Percentiles rank a stretch among this genome's conserved stretches.
Evolutionary conservation across 2,113 vertebrate species (phyloP).

Genomic region (Lepus timidus): DNA sequence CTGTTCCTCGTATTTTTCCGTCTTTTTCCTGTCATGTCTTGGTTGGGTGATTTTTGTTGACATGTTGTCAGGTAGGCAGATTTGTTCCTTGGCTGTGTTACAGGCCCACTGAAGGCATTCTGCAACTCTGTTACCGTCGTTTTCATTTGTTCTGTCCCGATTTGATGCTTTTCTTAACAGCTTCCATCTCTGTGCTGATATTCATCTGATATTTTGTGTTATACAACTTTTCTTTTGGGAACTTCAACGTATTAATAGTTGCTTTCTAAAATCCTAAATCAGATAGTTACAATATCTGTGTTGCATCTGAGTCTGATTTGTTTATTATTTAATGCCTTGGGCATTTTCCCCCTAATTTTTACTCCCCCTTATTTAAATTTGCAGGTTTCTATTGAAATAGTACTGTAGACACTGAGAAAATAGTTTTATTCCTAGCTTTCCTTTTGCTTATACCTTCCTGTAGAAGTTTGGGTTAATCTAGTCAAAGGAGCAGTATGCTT

Average conservation of each 20-base stretch:
- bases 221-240: background rate
- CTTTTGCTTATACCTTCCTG: background rate
- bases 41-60: background rate
- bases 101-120: background rate
- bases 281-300: background rate
- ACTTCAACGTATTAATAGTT: background rate
- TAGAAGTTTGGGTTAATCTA: background rate
- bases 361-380: background rate
- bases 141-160: background rate
- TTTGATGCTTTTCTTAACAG: background rate
- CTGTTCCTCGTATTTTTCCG: background rate
- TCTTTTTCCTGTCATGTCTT: background rate
- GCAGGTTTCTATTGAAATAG: background rate
- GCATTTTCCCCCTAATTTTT: background rate
- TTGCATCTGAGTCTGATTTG: background rate
- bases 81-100: background rate
- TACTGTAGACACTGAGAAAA: background rate
- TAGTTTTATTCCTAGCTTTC: background rate
- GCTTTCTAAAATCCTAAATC: background rate
- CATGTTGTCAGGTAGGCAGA: fast-evolving
- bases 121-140: background rate
- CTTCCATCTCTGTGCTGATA: background rate
- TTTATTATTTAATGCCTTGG: background rate
- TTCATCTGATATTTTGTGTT: background rate
- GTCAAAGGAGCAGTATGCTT: background rate